Percentiles rank a stretch among this genome's conserved stretches.
Evolutionary conservation across 2,888 invertebrate species (phyloP).

Genomic region (Lasioglossum zephyrum): DNA sequence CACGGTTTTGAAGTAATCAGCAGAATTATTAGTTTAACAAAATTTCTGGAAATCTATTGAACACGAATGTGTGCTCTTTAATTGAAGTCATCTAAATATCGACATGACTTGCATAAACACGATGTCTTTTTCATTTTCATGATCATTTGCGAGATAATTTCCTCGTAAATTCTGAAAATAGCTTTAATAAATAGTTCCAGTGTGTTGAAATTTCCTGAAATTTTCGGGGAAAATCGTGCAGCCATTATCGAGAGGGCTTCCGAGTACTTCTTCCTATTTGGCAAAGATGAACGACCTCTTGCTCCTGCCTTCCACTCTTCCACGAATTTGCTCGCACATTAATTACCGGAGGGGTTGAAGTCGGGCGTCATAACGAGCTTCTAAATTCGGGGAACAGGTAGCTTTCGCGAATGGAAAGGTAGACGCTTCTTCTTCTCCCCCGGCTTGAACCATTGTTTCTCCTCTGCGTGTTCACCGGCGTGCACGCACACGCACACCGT

Average conservation of each 20-base stretch:
- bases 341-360: constrained; percentile 54
- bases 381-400: constrained; percentile 58
- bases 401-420: constrained; percentile 45
- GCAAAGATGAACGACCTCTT: constrained; percentile 35
- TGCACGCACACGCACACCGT: constrained; percentile 34
- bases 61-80: too few relatives aligned
- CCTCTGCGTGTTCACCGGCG: constrained; percentile 34
- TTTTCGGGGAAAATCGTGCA: neutral
- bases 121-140: too few relatives aligned
- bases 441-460: neutral
- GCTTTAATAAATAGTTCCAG: neutral
- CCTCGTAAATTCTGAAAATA: neutral
- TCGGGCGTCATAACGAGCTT: constrained; percentile 61
- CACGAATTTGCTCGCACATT: constrained; percentile 56
- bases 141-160: neutral
- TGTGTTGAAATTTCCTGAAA: neutral
- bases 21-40: neutral
- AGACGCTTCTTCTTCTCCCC: constrained; percentile 16
- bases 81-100: too few relatives aligned
- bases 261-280: constrained; percentile 9
- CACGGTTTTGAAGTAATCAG: neutral
- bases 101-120: too few relatives aligned
- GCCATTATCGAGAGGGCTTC: constrained; percentile 10
- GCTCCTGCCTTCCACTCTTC: constrained; percentile 28
- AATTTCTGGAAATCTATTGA: too few relatives aligned